Evolutionary conservation across 2,888 invertebrate species (phyloP), one percentile per base, ranked within the genome.

Genomic region (Thera obeliscata): DNA sequence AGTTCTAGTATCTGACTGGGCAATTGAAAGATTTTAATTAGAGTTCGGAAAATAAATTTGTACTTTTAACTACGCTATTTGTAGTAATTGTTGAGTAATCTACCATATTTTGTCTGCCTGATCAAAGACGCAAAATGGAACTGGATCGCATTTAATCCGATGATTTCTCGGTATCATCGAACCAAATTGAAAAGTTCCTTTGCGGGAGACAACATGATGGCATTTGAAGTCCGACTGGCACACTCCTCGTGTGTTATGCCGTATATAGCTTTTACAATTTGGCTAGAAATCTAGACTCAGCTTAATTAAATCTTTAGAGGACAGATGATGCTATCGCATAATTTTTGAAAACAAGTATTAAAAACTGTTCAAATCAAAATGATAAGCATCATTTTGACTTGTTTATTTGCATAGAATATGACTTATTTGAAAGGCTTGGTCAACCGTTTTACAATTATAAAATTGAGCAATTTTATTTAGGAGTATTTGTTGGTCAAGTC

Each of bases 391-490:
- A 67, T 56, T 66, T 62, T 56, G 72, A 74, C 67, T 69, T 58
- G 55, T 69, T 67, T 66, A 68, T 57, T 43, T 61, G 65, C 63
- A 56, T 64, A 55, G 52, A 50, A 74, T 73, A 73, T 71, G 75
- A 75, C 72, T 76, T 78, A 78, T 70, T 74, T 72, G 69, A 77
- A 76, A 78, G 75, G 75, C 78, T 81, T 81, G 81, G 78, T 79
- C 80, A 81, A 81, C 77, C 77, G 74, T 64, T 52, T 55, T 33
- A 54, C 59, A 41, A 54, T 12, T 33, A 38, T 22, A 56, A 9
- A 56, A 43, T 61, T 64, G 68, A 68, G 64, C 64, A 64, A 58
- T 57, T 22, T 48, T 59, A 22, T 62, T 54, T 48, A 43, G 50
- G 11, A 64, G 57, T 52, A 22, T 57, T 36, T 52, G 11, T n/a